Percentiles rank a stretch among this genome's conserved stretches.
These are phyloP conservation scores for Gambusia holbrooki DNA, from an alignment of 2,113 vertebrate genomes.

Conservation along the genomic window DNA sequence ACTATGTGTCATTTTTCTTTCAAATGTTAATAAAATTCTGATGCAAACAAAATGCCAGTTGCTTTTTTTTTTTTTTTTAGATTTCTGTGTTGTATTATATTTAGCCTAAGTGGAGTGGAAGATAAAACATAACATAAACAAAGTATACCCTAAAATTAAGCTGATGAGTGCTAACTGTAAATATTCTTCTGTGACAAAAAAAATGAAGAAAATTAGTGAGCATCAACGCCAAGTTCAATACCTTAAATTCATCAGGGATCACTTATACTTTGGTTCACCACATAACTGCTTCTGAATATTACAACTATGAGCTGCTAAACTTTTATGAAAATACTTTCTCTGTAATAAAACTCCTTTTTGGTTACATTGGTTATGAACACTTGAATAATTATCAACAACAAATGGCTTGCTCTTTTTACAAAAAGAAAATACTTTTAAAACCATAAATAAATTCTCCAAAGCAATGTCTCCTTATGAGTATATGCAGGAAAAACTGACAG, in stretches of 20 bases:
- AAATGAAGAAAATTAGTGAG: background rate
- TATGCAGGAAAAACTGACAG: background rate
- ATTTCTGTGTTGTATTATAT: background rate
- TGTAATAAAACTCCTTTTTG: background rate
- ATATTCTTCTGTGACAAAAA: background rate
- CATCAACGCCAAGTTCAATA: background rate
- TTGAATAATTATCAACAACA: background rate
- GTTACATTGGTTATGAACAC: background rate
- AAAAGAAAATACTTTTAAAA: background rate
- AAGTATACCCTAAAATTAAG: background rate
- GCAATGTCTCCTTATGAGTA: background rate
- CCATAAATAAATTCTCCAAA: background rate
- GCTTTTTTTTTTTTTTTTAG: background rate
- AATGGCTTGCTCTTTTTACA: background rate
- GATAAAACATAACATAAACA: background rate
- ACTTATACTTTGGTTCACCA: conserved; percentile 7
- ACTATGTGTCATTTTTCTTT: background rate
- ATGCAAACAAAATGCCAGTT: background rate
- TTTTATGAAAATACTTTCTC: background rate
- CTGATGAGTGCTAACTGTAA: background rate
- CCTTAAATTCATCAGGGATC: background rate
- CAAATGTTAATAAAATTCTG: background rate
- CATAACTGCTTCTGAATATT: conserved; percentile 4
- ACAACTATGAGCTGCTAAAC: background rate
- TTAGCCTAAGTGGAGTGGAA: background rate